A percentile compares a stretch with the other conserved stretches of the same genome.
Evolutionary conservation across 2,113 vertebrate genomes (phyloP).

Genomic region (Balaeniceps rex): DNA sequence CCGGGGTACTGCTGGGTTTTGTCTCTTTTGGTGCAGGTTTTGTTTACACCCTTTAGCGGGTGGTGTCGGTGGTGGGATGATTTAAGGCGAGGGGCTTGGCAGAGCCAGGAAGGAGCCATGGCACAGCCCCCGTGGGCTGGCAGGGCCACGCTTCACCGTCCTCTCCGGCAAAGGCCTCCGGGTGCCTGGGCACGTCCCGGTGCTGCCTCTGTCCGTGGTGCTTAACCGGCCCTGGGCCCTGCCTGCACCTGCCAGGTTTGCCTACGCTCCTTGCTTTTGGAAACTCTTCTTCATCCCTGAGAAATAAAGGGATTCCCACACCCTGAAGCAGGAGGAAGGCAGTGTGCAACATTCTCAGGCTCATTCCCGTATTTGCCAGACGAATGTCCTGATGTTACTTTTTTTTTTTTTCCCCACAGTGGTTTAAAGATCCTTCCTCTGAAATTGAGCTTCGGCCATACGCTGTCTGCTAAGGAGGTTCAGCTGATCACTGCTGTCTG

Average conservation of each 20-base stretch:
- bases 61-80: rapidly evolving
- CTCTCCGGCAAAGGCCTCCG: rapidly evolving
- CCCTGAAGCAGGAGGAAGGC: background rate
- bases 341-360: rapidly evolving
- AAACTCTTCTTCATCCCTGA: background rate
- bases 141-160: rapidly evolving
- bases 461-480: rapidly evolving
- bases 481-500: too few relatives aligned
- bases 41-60: background rate
- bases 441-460: background rate
- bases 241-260: background rate
- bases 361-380: rapidly evolving
- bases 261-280: rapidly evolving
- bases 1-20: rapidly evolving
- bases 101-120: background rate
- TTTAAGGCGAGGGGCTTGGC: background rate
- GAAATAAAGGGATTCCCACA: background rate
- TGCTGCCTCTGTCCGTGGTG: background rate
- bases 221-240: background rate
- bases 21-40: background rate
- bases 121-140: rapidly evolving
- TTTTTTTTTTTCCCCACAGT: too few relatives aligned
- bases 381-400: rapidly evolving
- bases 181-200: too few relatives aligned
- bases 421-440: background rate